Evolutionary conservation across 2,113 vertebrate genomes (phyloP), one percentile per base, ranked within the genome.

Genomic region (Pachycephala philippinensis): DNA sequence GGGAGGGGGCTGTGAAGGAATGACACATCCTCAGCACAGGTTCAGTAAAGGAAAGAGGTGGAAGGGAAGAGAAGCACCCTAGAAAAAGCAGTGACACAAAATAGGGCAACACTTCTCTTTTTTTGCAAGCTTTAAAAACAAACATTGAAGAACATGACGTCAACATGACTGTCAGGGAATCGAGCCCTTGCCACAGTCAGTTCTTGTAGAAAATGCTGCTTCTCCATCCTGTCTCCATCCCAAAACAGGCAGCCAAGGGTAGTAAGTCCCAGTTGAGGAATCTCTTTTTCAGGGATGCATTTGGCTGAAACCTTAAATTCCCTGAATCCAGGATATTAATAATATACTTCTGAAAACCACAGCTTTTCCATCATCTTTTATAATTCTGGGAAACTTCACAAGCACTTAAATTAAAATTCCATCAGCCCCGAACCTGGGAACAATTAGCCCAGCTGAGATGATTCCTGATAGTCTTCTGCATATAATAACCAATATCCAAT

Each of bases 401-500:
- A 39, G 40, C 16, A 11, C 61, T 20, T 8, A 57, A 92, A 96
- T 96, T 95, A 89, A 84, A 94, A 95, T 87, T 85, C 89, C 52
- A 52, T 39, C 80, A 72, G 66, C 77, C 68, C 35, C 26, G 22
- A 85, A 53, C 56, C 42, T 22, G 1, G 83, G 94, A 84, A 93
- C 92, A 95, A 97, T 97, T 95, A 97, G 53, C 88, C 83, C 80
- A 70, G 53, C 33, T 9, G 12, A 87, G 92, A 92, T 89, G 95
- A 95, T 83, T 87, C 89, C 69, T 11, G 74, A 96, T 95, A 96
- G 49, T 77, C 95, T 87, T 61, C 54, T 20, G 2, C 57, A 53
- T 81, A 92, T 90, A 89, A 95, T 93, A 89, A 95, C 88, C 86
- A 71, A 93, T 89, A 90, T 96, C 90, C 90, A 74, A 93, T 87